A percentile compares a stretch with the other conserved stretches of the same genome.
Conservation (phyloP, 2,113 vertebrate genomes). For the Ia io region DNA sequence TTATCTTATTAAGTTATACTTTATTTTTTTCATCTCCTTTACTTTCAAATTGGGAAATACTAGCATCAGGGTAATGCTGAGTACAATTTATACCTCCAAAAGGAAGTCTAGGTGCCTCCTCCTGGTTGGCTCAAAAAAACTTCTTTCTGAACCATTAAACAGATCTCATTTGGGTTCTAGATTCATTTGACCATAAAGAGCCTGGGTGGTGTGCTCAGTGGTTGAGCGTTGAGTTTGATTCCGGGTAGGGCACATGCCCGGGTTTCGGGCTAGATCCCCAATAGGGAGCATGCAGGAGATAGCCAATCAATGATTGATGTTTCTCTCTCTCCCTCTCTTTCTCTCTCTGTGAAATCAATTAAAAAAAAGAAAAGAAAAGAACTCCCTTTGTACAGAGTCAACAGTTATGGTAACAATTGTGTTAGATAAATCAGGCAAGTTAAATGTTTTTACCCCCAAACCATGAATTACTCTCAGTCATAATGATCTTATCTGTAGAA, state of each 20-base stretch:
- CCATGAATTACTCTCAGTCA: background rate
- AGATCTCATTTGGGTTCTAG: background rate
- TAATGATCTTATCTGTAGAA: background rate
- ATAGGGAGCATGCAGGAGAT: too few species aligned
- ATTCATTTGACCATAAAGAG: background rate
- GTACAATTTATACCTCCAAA: background rate
- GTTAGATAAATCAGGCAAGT: background rate
- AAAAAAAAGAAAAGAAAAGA: background rate
- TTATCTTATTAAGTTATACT: background rate
- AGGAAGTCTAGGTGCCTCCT: background rate
- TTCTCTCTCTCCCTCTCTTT: too few species aligned
- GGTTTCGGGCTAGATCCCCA: too few species aligned
- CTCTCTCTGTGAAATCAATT: too few species aligned
- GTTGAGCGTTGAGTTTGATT: too few species aligned
- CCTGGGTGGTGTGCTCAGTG: too few species aligned
- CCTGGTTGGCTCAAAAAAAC: background rate
- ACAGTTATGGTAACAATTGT: background rate
- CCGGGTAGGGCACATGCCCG: too few species aligned
- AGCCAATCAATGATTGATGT: too few species aligned
- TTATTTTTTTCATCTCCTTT: conserved; percentile 9
- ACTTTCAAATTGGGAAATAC: conserved; percentile 8
- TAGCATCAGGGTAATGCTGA: background rate
- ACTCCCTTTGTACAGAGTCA: background rate
- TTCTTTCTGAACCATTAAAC: background rate
- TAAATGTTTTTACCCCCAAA: background rate